A percentile compares a stretch with the other conserved stretches of the same genome.
Evolutionary conservation across 2,113 vertebrate species (phyloP).

Genomic region (Python bivittatus): DNA sequence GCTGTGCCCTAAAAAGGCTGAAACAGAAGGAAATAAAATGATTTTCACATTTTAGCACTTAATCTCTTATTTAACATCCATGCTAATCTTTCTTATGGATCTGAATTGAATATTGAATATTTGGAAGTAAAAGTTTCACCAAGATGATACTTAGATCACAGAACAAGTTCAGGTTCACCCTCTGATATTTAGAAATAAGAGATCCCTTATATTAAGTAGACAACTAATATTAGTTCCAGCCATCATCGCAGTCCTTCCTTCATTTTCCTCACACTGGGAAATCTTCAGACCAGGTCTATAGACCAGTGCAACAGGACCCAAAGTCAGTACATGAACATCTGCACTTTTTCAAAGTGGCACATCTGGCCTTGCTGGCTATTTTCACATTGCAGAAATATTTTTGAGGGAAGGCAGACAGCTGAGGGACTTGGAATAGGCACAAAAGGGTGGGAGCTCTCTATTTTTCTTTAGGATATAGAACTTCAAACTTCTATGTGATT

Average conservation of each 20-base stretch:
- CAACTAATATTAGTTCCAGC: neutral
- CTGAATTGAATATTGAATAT: neutral
- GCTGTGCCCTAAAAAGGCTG: neutral
- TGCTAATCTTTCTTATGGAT: neutral
- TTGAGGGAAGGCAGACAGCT: neutral
- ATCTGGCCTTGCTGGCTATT: neutral
- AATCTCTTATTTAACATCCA: neutral
- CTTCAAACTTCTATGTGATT: neutral
- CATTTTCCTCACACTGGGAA: neutral
- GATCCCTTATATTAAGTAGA: neutral
- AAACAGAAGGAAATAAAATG: conserved; percentile 4
- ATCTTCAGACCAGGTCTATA: neutral
- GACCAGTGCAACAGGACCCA: neutral
- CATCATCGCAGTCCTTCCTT: neutral
- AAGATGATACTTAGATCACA: neutral
- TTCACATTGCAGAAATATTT: neutral
- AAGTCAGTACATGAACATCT: neutral
- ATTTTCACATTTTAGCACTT: conserved; percentile 4
- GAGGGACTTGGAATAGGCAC: neutral
- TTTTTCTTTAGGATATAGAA: neutral
- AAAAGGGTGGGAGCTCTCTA: neutral
- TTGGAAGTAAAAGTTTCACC: neutral
- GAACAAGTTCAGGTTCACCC: neutral
- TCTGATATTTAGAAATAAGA: neutral
- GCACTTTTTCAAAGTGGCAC: neutral